These are phyloP conservation scores for Myiotriccus ornatus DNA, from an alignment of 2,797 vertebrate genomes.

Conservation along the genomic window DNA sequence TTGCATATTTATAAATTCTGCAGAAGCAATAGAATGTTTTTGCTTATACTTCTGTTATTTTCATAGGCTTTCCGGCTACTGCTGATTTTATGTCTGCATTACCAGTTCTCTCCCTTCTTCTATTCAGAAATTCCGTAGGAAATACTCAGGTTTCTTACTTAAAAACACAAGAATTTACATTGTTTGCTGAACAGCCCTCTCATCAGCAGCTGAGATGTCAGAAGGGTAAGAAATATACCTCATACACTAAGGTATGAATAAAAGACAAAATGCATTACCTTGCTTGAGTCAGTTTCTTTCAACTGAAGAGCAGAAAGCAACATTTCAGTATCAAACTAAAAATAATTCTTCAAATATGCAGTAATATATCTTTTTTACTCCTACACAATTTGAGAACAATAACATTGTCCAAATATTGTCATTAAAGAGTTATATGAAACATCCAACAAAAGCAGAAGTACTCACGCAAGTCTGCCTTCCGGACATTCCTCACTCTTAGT, in stretches of 20 bases:
- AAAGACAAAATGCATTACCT: neutral
- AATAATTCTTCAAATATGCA: neutral
- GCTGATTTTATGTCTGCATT: neutral
- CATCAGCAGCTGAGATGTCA: neutral
- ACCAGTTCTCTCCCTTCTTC: neutral
- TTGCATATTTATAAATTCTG: neutral
- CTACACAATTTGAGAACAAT: neutral
- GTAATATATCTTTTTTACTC: neutral
- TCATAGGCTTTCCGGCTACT: neutral
- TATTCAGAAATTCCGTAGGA: neutral
- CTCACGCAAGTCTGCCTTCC: conserved; percentile 78
- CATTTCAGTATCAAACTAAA: neutral
- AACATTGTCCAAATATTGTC: neutral
- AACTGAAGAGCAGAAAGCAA: neutral
- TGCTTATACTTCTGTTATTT: neutral
- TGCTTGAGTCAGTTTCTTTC: neutral
- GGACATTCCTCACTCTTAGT: conserved; percentile 66
- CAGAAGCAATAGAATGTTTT: neutral
- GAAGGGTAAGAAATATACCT: neutral
- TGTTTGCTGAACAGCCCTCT: neutral
- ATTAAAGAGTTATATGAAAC: neutral
- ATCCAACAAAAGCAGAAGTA: neutral
- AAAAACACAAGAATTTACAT: neutral
- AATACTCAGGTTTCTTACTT: neutral
- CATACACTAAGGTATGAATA: neutral